Base-by-base conservation (phyloP, 1,140 invertebrate genomes). In the Papilio glaucus region DNA sequence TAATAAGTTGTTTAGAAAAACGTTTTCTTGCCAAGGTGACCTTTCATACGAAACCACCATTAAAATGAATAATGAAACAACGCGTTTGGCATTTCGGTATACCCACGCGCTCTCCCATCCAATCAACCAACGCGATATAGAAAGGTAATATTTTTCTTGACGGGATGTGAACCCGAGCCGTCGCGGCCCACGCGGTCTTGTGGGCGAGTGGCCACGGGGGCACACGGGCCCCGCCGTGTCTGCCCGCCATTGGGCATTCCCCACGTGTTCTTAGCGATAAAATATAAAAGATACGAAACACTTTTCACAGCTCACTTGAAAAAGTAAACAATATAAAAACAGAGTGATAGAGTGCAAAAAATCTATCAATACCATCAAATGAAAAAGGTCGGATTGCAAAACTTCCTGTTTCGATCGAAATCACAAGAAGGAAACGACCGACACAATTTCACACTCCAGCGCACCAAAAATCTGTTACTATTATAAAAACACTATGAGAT, bases 21-120 rank as follows among this genome's bases (percentile, higher is more conserved):
- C 10, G 1, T 57, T 57, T 53, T 10, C 10, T 24, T 13, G 8
- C 5, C 24, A 24, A 24, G 9, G 9, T 57, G 21, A 57, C 49
- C 49, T 57, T 57, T 57, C 49, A 57, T 57, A 57, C 12, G 49
- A 57, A 57, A 57, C 21, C 49, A 57, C 49, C 49, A 57, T 57
- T 57, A 57, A 26, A 57, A 57, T 6, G 4, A 57, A 57, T 26
- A 2, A 26, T 57, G 21, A 57, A 26, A 57, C 21, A 57, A 57
- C 24, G 5, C 10, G 49, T 21, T 57, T 57, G 21, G 49, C 21
- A 57, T 57, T 26, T 57, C 24, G 9, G 21, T 57, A 24, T 21
- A 24, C 18, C 49, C 49, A 26, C 49, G 45, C 45, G 49, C 21
- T 57, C 21, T 57, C 18, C 21, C 49, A 24, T 57, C 8, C 49